phyloP scores from a whole-genome alignment of 2,888 invertebrate species.

The Silvanus unidentatus region DNA sequence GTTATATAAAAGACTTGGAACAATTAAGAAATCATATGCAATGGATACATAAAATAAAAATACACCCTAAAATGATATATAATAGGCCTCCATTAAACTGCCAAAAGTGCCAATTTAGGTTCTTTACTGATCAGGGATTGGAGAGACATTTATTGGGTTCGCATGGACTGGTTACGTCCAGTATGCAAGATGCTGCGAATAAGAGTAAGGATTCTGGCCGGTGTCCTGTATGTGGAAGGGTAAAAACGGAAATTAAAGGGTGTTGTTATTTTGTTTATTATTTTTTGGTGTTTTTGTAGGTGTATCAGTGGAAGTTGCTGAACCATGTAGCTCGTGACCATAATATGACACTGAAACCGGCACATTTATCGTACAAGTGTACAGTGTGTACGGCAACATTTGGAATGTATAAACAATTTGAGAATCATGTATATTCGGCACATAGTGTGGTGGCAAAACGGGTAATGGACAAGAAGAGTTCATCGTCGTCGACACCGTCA shows the following conservation, averaged over 20 bases:
- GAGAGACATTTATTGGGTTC: conserved; percentile 91
- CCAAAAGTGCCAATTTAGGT: conserved; percentile 92
- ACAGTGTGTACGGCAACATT: conserved; percentile 93
- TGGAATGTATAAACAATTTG: conserved; percentile 92
- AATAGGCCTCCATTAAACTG: conserved; percentile 91
- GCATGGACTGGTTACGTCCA: conserved; percentile 90
- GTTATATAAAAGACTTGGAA: conserved; percentile 88
- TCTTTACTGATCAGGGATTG: conserved; percentile 95
- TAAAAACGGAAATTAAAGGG: conserved; percentile 44
- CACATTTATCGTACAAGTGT: conserved; percentile 90
- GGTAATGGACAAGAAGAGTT: conserved; percentile 68
- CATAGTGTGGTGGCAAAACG: conserved; percentile 86
- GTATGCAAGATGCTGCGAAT: conserved; percentile 93
- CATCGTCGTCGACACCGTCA: conserved; percentile 31
- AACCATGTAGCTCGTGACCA: conserved; percentile 91
- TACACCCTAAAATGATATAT: conserved; percentile 93
- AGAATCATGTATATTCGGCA: conserved; percentile 89
- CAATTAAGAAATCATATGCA: conserved; percentile 94
- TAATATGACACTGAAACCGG: conserved; percentile 85
- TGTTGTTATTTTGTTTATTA: neutral
- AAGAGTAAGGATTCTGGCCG: conserved; percentile 90
- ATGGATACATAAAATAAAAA: conserved; percentile 96
- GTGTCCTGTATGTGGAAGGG: conserved; percentile 92
- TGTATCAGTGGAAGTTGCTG: conserved; percentile 88
- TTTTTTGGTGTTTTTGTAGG: conserved; percentile 50